Base-by-base conservation (phyloP, 2,888 invertebrate species). In the Scrobipalpa atriplicella region DNA sequence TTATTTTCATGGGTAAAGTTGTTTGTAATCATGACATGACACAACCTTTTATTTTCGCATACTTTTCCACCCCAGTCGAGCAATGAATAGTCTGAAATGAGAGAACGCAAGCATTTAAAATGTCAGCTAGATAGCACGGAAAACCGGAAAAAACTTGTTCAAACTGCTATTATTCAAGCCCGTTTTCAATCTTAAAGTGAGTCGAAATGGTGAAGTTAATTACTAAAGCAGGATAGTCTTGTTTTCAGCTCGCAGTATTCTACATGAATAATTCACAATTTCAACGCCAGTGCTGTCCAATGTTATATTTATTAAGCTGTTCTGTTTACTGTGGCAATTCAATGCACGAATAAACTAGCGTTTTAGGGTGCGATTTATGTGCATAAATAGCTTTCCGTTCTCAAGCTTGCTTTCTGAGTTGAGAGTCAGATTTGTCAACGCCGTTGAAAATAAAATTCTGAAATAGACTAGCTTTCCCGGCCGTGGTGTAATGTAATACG, bases 101-200 rank as follows among this genome's bases (percentile, higher is more conserved):
- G 29, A 5, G 29, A 29, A 29, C 29, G 29, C 29, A 29, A 29
- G 29, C 39, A 11, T 39, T 39, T 11, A 39, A 39, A 39, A 39
- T 39, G 18, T 52, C 52, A 52, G n/a, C 47, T 47, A 47, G 47
- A 47, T 47, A 47, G 47, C 47, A 6, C 1, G n/a, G 6, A 52
- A 56, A 56, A 29, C 21, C 54, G 13, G 29, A 19, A 56, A 56
- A 29, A 56, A 56, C 54, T 56, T 21, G 54, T 56, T 21, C 13
- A 21, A 9, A 56, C 29, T 11, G 29, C 21, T 29, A 1, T 47
- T 11, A 56, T 29, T 21, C 54, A 56, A 16, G 39, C 38, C 47
- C 64, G 51, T 56, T 56, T 56, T 56, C 54, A 56, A 56, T 56
- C 21, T 21, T 29, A 56, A 56, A 21, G 54, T 11, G 54, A 56